These are phyloP conservation scores for Thyatira batis DNA, from an alignment of 2,888 invertebrate species.

Conservation along the genomic window DNA sequence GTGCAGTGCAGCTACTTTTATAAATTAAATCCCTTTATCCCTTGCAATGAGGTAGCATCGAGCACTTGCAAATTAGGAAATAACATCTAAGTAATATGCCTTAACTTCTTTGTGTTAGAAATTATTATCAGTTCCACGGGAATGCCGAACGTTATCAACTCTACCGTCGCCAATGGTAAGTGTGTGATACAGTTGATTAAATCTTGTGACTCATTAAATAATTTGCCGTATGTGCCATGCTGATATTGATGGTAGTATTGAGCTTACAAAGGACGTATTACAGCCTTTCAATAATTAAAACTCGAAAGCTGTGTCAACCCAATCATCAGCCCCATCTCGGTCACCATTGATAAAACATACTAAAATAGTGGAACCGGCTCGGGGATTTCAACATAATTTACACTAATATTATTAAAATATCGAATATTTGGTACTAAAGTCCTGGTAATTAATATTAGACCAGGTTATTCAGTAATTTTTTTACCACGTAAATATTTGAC, in stretches of 20 bases:
- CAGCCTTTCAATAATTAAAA: conserved; percentile 8
- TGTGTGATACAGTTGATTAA: conserved; percentile 53
- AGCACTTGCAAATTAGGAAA: conserved; percentile 42
- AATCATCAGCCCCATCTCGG: too few species aligned
- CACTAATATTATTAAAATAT: too few species aligned
- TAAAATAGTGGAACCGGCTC: too few species aligned
- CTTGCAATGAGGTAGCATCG: conserved; percentile 75
- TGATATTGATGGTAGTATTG: neutral
- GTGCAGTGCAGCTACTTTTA: conserved; percentile 42
- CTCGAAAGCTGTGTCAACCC: neutral
- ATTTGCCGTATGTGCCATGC: neutral
- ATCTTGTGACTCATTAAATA: conserved; percentile 43
- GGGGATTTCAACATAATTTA: too few species aligned
- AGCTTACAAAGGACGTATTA: conserved; percentile 2
- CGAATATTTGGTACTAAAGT: too few species aligned
- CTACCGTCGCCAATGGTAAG: conserved; percentile 74
- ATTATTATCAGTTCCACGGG: conserved; percentile 58
- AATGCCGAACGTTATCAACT: conserved; percentile 76
- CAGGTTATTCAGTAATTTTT: too few species aligned
- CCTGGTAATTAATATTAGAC: too few species aligned
- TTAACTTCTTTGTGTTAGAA: conserved; percentile 66
- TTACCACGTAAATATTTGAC: too few species aligned
- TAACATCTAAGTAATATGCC: conserved; percentile 73
- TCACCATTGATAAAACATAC: too few species aligned
- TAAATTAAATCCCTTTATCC: conserved; percentile 42